These are phyloP conservation scores for Cephus pulcher DNA, from an alignment of 2,888 invertebrate species.

Conservation along the genomic window DNA sequence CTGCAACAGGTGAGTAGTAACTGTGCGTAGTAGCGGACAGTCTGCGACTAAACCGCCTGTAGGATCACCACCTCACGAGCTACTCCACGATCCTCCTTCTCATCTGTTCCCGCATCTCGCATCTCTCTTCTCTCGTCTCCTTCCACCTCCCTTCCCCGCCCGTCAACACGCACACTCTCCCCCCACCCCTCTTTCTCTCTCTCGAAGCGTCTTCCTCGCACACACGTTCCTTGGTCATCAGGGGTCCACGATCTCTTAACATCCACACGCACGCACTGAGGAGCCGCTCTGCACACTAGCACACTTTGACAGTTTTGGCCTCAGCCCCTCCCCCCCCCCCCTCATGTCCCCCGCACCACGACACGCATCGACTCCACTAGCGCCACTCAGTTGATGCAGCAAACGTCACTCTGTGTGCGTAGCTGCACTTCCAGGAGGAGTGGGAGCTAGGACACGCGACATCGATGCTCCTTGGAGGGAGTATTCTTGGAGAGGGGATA, in stretches of 20 bases:
- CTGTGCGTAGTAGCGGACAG: slow-evolving; percentile 57
- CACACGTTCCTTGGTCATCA: neutral
- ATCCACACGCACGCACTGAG: too few relatives aligned
- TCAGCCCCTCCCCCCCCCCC: too few relatives aligned
- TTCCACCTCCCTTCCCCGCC: neutral
- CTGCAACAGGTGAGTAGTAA: slow-evolving; percentile 54
- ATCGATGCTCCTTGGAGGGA: slow-evolving; percentile 39
- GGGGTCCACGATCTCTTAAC: too few relatives aligned
- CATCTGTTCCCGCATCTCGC: neutral
- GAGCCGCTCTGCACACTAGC: too few relatives aligned
- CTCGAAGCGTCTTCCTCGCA: neutral
- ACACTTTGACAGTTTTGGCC: too few relatives aligned
- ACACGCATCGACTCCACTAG: slow-evolving; percentile 7
- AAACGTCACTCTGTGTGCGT: slow-evolving; percentile 20
- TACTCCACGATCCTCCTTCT: slow-evolving; percentile 4
- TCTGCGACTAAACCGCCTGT: slow-evolving; percentile 53
- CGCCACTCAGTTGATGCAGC: neutral
- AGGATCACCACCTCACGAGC: slow-evolving; percentile 29
- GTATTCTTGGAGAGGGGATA: slow-evolving; percentile 27
- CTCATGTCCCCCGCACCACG: neutral
- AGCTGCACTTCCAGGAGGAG: slow-evolving; percentile 46
- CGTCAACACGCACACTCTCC: neutral
- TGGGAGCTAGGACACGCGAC: slow-evolving; percentile 66
- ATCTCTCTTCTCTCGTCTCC: neutral
- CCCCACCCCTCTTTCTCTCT: too few relatives aligned